Conservation (phyloP, 2,888 invertebrate species). For the Eupithecia subfuscata region DNA sequence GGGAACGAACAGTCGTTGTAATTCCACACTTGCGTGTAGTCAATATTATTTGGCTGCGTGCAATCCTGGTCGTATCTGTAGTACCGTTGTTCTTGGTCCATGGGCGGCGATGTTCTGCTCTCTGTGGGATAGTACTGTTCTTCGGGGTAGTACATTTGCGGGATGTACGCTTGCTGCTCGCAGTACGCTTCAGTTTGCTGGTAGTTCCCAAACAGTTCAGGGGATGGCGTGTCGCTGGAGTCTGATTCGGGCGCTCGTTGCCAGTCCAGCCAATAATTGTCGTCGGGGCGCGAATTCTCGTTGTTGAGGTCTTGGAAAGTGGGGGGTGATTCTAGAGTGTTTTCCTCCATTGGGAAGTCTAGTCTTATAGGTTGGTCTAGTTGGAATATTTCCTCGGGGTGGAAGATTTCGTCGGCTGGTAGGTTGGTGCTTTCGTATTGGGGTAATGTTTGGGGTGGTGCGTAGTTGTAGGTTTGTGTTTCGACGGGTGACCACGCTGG, state of each 20-base stretch:
- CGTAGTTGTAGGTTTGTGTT: slow-evolving; percentile 67
- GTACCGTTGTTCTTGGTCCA: slow-evolving; percentile 72
- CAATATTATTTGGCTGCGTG: slow-evolving; percentile 59
- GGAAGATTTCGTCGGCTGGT: slow-evolving; percentile 87
- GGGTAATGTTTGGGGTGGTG: slow-evolving; percentile 65
- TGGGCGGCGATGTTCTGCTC: slow-evolving; percentile 67
- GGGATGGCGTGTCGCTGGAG: slow-evolving; percentile 84
- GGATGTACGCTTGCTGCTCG: slow-evolving; percentile 69
- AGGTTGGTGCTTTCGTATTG: slow-evolving; percentile 85
- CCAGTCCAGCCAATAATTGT: slow-evolving; percentile 84
- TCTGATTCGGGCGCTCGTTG: slow-evolving; percentile 78
- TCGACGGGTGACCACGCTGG: slow-evolving; percentile 69
- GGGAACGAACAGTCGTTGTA: slow-evolving; percentile 72
- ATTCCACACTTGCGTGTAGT: slow-evolving; percentile 71
- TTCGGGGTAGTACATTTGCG: slow-evolving; percentile 74
- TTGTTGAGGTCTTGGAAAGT: slow-evolving; percentile 89
- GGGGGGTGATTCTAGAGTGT: slow-evolving; percentile 85
- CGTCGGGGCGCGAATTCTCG: slow-evolving; percentile 87
- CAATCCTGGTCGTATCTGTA: slow-evolving; percentile 73
- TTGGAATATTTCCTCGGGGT: slow-evolving; percentile 91
- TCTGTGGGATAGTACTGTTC: slow-evolving; percentile 74
- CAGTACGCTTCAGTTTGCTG: slow-evolving; percentile 73
- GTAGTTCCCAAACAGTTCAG: slow-evolving; percentile 79
- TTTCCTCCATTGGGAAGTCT: slow-evolving; percentile 83
- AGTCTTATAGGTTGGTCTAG: slow-evolving; percentile 88